Evolutionary conservation across 2,113 vertebrate species (phyloP), one percentile per base, ranked within the genome.

Genomic region (Coregonus clupeaformis): DNA sequence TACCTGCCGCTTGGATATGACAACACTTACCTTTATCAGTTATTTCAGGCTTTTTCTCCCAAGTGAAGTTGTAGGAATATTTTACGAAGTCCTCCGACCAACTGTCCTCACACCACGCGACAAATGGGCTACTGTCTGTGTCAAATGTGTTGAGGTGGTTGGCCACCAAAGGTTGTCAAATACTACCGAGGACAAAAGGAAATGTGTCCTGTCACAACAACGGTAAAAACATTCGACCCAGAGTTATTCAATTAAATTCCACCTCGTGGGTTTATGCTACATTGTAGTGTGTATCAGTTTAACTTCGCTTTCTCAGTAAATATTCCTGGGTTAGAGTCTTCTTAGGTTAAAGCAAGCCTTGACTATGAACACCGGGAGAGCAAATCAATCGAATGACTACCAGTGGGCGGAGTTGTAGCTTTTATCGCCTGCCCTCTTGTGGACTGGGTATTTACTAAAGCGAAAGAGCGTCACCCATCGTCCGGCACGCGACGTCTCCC

Each of bases 181-280:
- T 16, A 85, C 68, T 71, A 64, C 49, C 69, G 74, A 77, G 77
- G 81, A 87, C 75, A 83, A 77, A 71, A 24, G 6, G 52, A 6
- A 25, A 22, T 16, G 3, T 30, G 25, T 18, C 36, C 30, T 42
- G 18, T 60, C 47, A 73, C 22, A 14, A 25, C 24, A 24, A 24
- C 30, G 62, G 14, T 42, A 22, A 42, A 29, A 73, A 49, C 62
- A 25, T 30, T 55, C 55, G 11, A 20, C 20, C 32, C 65, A 57
- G 11, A 30, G 22, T 29, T 68, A 47, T 47, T 68, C 9, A 16
- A 13, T 2, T 13, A 47, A 32, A 27, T 67, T 67, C 5, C 6
- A 65, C 27, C 4, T 29, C 5, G 25, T 29, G 25, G 63, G 27
- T 6, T 25, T 67, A 4, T 36, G 16, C 29, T n/a, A 42, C 14